Evolutionary conservation across 2,797 vertebrate genomes (phyloP).

Genomic region (Antennarius maculatus): DNA sequence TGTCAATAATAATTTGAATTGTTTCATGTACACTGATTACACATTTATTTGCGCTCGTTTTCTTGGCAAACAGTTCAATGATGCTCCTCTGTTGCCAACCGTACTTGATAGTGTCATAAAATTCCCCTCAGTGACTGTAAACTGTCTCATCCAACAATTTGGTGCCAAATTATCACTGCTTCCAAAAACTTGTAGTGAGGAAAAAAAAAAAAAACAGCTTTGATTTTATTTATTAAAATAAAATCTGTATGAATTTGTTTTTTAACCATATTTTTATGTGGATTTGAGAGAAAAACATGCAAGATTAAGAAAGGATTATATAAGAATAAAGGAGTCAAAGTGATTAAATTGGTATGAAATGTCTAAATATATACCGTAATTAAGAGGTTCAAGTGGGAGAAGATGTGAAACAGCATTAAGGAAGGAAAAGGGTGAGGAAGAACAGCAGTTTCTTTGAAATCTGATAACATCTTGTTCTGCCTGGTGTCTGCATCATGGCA

Average conservation of each 20-base stretch:
- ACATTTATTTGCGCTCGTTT: background rate
- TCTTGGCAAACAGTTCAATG: conserved; percentile 9
- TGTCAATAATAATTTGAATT: too few relatives aligned
- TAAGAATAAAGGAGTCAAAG: background rate
- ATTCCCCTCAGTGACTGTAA: conserved; percentile 4
- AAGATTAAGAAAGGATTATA: too few relatives aligned
- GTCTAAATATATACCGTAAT: background rate
- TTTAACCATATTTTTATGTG: too few relatives aligned
- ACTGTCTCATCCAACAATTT: background rate
- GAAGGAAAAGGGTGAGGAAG: conserved; percentile 36
- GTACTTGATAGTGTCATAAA: background rate
- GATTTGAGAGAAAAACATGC: too few relatives aligned
- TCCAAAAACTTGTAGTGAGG: too few relatives aligned
- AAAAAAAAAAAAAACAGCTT: too few relatives aligned
- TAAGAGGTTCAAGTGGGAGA: background rate
- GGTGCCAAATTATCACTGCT: background rate
- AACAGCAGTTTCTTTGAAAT: conserved; percentile 30
- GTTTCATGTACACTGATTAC: background rate
- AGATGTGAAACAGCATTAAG: background rate
- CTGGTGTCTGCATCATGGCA: conserved; percentile 24
- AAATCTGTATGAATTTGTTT: too few relatives aligned
- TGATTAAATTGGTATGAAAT: background rate
- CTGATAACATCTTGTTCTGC: conserved; percentile 47
- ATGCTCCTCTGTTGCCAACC: background rate
- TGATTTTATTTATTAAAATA: too few relatives aligned